A percentile compares a stretch with the other conserved stretches of the same genome.
These are phyloP conservation scores for Eleutherodactylus coqui DNA, from an alignment of 2,797 vertebrate species.

Conservation along the genomic window DNA sequence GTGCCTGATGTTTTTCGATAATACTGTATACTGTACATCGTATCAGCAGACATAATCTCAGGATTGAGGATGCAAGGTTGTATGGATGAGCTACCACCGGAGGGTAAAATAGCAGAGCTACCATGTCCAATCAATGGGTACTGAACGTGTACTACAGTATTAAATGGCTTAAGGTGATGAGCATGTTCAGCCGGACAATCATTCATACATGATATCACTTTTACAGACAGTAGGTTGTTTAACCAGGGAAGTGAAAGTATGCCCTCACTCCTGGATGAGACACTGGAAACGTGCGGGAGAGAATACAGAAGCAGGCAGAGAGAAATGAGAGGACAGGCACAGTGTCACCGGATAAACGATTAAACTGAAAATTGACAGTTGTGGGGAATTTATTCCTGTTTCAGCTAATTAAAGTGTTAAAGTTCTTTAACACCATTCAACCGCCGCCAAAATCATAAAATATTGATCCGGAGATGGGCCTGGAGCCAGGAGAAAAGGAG, in stretches of 20 bases:
- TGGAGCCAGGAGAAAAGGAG: constrained; percentile 64
- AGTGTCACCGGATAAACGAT: constrained; percentile 66
- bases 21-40: background rate
- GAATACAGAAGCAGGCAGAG: constrained; percentile 24
- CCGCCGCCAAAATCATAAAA: constrained; percentile 74
- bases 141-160: background rate
- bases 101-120: background rate
- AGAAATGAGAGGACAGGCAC: constrained; percentile 55
- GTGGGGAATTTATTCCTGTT: constrained; percentile 75
- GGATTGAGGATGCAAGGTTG: background rate
- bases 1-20: no score
- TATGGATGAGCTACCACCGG: background rate
- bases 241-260: constrained; percentile 18
- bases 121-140: background rate
- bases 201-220: background rate
- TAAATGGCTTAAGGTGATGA: background rate
- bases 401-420: constrained; percentile 79
- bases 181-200: background rate
- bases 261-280: constrained; percentile 6
- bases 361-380: constrained; percentile 74
- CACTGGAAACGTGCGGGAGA: constrained; percentile 5
- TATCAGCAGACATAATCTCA: background rate
- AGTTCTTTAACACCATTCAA: constrained; percentile 77
- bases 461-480: constrained; percentile 75
- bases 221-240: background rate